Base-by-base conservation (phyloP, 2,113 vertebrate genomes). In the Perca schrenkii region DNA sequence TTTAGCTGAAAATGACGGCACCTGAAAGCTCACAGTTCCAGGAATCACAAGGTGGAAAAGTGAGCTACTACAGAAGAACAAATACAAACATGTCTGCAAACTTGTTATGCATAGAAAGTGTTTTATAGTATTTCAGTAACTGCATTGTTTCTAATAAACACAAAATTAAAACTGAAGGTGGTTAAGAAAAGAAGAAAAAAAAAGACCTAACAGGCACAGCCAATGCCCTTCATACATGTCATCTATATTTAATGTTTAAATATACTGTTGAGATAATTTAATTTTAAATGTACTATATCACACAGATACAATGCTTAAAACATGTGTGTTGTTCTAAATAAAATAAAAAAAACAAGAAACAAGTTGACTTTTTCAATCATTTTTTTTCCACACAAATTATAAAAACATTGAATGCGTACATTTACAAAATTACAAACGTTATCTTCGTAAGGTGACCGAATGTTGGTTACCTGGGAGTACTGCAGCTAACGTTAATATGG, bases 251-350 rank as follows among this genome's bases (percentile, higher is more conserved):
- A 93, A 94, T 92, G 89, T 92, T 93, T 90, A 89, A 94, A 93
- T 84, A 93, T 90, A 88, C 79, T 87, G 92, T 92, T 93, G 56
- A 93, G 92, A 93, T 95, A 94, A 95, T 93, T 95, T 95, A 93
- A 94, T 94, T 95, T 93, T 86, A 94, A 95, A 94, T 95, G 94
- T 95, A 93, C 87, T 92, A 94, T 95, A 95, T 94, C 93, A 93
- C 91, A 91, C 86, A 90, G 83, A 92, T 91, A 93, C 89, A 88
- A 92, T 90, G 84, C 89, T 93, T 92, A 94, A 93, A 93, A 92
- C 91, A 91, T 86, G 93, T 95, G 93, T 93, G 92, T 92, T 93
- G 92, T 94, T 93, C 89, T 91, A 85, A 95, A 94, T 94, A 93
- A 94, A 92, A 82, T 43, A 58, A 72, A 80, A 74, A 60, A 72